These are phyloP conservation scores for Ectropis grisescens DNA, from an alignment of 1,140 invertebrate species.

Conservation along the genomic window DNA sequence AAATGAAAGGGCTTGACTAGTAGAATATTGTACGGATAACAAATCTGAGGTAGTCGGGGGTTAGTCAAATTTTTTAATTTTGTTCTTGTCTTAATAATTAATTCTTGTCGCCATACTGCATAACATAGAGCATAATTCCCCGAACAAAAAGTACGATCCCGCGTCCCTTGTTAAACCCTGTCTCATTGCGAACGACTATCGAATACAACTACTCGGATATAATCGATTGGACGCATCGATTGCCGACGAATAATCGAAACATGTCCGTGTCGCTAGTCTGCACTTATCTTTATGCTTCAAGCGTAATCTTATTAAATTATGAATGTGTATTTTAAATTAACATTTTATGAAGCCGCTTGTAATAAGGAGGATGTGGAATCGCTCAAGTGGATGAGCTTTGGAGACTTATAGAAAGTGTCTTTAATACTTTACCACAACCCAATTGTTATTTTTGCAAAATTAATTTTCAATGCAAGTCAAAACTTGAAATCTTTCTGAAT, in stretches of 20 bases:
- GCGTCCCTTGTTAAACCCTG: conserved; percentile 16
- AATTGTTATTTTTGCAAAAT: no score
- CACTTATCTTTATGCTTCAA: conserved; percentile 22
- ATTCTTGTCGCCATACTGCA: conserved; percentile 8
- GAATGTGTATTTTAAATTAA: conserved; percentile 13
- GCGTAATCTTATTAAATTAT: conserved; percentile 27
- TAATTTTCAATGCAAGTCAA: no score
- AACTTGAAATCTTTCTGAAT: no score
- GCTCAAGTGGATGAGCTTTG: no score
- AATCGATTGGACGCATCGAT: conserved; percentile 41
- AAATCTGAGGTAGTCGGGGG: no score
- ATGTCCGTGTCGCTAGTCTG: conserved; percentile 19
- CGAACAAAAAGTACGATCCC: conserved; percentile 23
- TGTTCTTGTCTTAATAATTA: no score
- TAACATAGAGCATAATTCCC: conserved; percentile 12
- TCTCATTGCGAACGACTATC: conserved; percentile 2
- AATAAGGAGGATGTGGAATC: no score
- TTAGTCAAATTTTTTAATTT: no score
- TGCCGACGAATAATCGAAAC: conserved; percentile 42
- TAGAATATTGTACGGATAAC: no score
- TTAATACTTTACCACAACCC: no score
- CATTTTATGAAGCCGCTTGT: neutral
- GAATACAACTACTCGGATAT: conserved; percentile 18
- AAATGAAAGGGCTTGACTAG: no score
- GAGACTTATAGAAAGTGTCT: no score